Percentiles rank a stretch among this genome's conserved stretches.
Evolutionary conservation across 2,888 invertebrate species (phyloP).

Genomic region (Cosmia trapezina): DNA sequence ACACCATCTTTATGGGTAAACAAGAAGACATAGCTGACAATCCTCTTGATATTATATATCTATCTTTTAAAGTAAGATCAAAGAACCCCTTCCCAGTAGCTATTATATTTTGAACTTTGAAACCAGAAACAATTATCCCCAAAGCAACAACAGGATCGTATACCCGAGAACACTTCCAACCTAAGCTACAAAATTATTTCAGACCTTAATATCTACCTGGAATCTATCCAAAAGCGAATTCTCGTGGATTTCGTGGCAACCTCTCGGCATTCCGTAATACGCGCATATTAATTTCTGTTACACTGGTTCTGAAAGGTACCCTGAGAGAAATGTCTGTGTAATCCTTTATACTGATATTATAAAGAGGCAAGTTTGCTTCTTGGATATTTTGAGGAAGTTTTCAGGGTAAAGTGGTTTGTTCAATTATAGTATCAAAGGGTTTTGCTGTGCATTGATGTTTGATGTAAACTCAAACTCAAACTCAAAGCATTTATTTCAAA

Average conservation of each 20-base stretch:
- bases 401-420: slow-evolving; percentile 1
- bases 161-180: not conserved
- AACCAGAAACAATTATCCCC: slow-evolving; percentile 8
- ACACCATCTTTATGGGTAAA: not conserved
- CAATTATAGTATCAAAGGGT: slow-evolving; percentile 37
- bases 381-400: slow-evolving; percentile 23
- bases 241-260: slow-evolving; percentile 49
- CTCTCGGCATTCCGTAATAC: slow-evolving; percentile 54
- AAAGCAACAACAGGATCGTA: not conserved
- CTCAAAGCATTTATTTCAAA: too few species aligned
- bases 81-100: not conserved
- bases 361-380: slow-evolving; percentile 41
- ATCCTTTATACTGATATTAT: slow-evolving; percentile 39
- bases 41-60: not conserved
- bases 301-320: slow-evolving; percentile 46
- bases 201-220: slow-evolving; percentile 56
- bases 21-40: not conserved
- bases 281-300: slow-evolving; percentile 64
- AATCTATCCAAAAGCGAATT: slow-evolving; percentile 62
- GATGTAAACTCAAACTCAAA: too few species aligned
- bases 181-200: slow-evolving; percentile 36
- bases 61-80: not conserved
- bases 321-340: slow-evolving; percentile 31
- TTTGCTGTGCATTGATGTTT: slow-evolving; percentile 19
- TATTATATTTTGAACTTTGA: not conserved